Percentiles rank a stretch among this genome's conserved stretches.
phyloP scores from a whole-genome alignment of 1,140 invertebrate species.

The Bombyx mori region DNA sequence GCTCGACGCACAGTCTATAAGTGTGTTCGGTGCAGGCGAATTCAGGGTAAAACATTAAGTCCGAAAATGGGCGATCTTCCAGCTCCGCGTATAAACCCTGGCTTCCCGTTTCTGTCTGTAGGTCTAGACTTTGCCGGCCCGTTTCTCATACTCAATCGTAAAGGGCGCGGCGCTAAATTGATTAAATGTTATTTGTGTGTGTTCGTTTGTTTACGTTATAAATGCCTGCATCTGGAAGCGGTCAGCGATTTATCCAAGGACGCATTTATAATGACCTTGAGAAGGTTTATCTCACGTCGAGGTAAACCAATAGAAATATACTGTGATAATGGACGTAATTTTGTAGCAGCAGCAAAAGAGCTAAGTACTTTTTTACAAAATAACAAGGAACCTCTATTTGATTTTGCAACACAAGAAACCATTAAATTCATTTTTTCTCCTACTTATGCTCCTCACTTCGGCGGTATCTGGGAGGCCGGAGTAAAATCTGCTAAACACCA shows the following conservation, averaged over 20 bases:
- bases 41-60: background rate
- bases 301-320: slow-evolving; percentile 10
- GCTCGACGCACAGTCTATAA: slow-evolving; percentile 5
- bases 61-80: slow-evolving; percentile 11
- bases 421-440: slow-evolving; percentile 16
- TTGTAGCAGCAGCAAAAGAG: slow-evolving; percentile 13
- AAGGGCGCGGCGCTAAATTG: slow-evolving; percentile 16
- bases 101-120: slow-evolving; percentile 8
- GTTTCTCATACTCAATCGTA: too few relatives aligned
- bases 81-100: slow-evolving; percentile 23
- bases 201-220: too few relatives aligned
- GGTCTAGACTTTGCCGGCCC: slow-evolving; percentile 26
- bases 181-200: slow-evolving; percentile 20
- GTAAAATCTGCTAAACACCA: slow-evolving; percentile 22
- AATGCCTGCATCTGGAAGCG: too few relatives aligned
- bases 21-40: slow-evolving; percentile 7
- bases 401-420: slow-evolving; percentile 10
- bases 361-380: slow-evolving; percentile 9
- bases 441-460: slow-evolving; percentile 16
- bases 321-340: slow-evolving; percentile 14
- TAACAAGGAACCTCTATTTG: slow-evolving; percentile 6
- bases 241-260: too few relatives aligned
- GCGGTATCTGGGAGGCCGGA: slow-evolving; percentile 20
- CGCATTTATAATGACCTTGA: too few relatives aligned
- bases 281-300: too few relatives aligned